A percentile compares a stretch with the other conserved stretches of the same genome.
Conservation (phyloP, 2,888 invertebrate genomes). For the Diloba caeruleocephala region DNA sequence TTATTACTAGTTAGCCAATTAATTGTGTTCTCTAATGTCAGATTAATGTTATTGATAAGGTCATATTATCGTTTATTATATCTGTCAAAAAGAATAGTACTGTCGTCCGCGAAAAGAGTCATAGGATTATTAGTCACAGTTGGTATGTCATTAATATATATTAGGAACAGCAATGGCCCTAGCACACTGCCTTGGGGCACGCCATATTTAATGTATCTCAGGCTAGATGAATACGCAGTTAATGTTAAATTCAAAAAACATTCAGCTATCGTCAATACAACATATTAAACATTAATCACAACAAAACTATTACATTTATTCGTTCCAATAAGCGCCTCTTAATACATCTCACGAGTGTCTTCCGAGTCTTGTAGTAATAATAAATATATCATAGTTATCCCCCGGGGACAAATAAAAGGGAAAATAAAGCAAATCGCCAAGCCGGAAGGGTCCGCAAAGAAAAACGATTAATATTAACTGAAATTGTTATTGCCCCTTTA, state of each 20-base stretch:
- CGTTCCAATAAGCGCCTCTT: conserved; percentile 71
- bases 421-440: conserved; percentile 86
- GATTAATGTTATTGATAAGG: no score
- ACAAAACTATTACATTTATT: conserved; percentile 47
- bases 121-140: no score
- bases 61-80: no score
- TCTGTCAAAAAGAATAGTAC: no score
- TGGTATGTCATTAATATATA: no score
- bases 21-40: no score
- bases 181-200: no score
- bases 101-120: no score
- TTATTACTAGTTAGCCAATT: no score
- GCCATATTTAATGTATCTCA: no score
- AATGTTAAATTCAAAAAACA: neutral
- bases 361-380: conserved; percentile 82
- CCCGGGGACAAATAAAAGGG: conserved; percentile 84
- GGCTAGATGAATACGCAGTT: no score
- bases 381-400: conserved; percentile 88
- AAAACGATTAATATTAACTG: conserved; percentile 89
- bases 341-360: conserved; percentile 86
- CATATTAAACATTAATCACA: conserved; percentile 47
- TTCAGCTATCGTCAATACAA: conserved; percentile 7
- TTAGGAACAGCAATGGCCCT: no score
- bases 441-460: conserved; percentile 86
- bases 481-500: conserved; percentile 85